These are phyloP conservation scores for Echeneis naucrates DNA, from an alignment of 2,797 vertebrate species.

Conservation along the genomic window DNA sequence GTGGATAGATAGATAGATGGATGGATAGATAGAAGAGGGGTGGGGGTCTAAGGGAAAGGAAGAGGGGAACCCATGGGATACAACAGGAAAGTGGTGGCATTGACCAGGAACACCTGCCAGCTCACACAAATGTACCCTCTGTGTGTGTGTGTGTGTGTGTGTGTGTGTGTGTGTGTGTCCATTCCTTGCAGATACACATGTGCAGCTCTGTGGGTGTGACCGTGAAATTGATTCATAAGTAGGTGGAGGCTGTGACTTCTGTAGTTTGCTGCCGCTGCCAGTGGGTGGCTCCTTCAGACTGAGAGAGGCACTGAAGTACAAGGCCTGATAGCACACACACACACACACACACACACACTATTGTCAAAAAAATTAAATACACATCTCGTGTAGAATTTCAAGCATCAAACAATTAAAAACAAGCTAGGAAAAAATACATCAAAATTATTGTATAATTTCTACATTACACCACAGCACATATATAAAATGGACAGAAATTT, in stretches of 20 bases:
- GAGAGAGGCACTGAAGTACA: background rate
- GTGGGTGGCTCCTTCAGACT: conserved; percentile 69
- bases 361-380: background rate
- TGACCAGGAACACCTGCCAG: conserved; percentile 67
- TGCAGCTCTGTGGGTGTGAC: conserved; percentile 34
- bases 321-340: background rate
- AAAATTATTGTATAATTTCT: too few species aligned
- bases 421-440: too few species aligned
- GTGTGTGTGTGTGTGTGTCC: conserved; percentile 14
- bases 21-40: conserved; percentile 3
- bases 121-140: conserved; percentile 30
- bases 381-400: too few species aligned
- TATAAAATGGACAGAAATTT: too few species aligned
- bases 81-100: conserved; percentile 56
- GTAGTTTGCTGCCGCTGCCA: conserved; percentile 61
- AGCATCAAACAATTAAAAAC: too few species aligned
- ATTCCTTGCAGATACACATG: conserved; percentile 17
- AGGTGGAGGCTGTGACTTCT: conserved; percentile 19
- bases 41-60: conserved; percentile 24
- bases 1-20: conserved; percentile 26
- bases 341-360: background rate
- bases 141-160: conserved; percentile 33
- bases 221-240: conserved; percentile 19
- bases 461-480: too few species aligned
- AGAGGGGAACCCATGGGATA: conserved; percentile 37